These are phyloP conservation scores for Smittia aterrima DNA, from an alignment of 2,888 invertebrate genomes.

Conservation along the genomic window DNA sequence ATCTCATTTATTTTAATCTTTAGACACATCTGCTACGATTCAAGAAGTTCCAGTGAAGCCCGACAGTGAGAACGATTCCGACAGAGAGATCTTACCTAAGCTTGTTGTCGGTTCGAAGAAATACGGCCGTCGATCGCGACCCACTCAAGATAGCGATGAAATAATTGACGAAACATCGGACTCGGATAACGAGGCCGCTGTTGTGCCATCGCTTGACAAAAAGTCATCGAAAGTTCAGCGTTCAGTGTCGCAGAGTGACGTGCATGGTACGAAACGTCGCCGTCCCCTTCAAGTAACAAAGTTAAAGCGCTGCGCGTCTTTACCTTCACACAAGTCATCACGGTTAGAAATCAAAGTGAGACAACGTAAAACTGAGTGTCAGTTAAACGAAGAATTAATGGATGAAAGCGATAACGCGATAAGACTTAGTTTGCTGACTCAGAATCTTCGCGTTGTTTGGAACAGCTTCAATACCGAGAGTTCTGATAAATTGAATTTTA, in stretches of 20 bases:
- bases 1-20: neutral
- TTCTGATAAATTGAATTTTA: constrained; percentile 60
- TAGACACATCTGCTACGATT: constrained; percentile 31
- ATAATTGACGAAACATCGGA: constrained; percentile 46
- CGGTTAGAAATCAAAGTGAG: constrained; percentile 46
- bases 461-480: constrained; percentile 58
- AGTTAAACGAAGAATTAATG: constrained; percentile 37
- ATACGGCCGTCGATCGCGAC: constrained; percentile 71
- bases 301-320: constrained; percentile 59
- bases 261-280: constrained; percentile 55
- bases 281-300: constrained; percentile 52
- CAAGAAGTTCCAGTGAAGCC: constrained; percentile 38
- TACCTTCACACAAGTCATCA: constrained; percentile 54
- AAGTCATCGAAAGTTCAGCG: constrained; percentile 53
- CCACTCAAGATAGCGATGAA: constrained; percentile 53
- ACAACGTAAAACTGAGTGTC: constrained; percentile 40
- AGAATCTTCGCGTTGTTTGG: constrained; percentile 55
- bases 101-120: constrained; percentile 72
- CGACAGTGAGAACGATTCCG: constrained; percentile 58
- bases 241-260: constrained; percentile 59
- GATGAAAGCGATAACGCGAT: constrained; percentile 29
- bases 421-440: constrained; percentile 14
- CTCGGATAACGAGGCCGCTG: constrained; percentile 49
- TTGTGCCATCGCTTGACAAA: constrained; percentile 31
- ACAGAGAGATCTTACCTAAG: constrained; percentile 70